These are phyloP conservation scores for Temnothorax unifasciatus DNA, from an alignment of 2,888 invertebrate genomes.

Conservation along the genomic window DNA sequence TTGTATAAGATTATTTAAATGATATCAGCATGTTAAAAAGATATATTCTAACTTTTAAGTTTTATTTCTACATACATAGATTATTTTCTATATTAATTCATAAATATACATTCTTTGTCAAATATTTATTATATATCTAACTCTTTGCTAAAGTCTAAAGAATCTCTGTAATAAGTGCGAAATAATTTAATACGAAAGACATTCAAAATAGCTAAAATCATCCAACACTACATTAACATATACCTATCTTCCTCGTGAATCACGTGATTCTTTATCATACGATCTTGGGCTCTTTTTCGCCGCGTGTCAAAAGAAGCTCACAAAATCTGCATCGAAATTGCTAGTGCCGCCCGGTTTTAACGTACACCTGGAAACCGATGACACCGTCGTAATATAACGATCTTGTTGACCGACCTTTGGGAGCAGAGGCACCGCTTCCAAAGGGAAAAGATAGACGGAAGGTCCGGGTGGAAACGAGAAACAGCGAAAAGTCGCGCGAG, in stretches of 20 bases:
- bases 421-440: slow-evolving; percentile 35
- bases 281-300: slow-evolving; percentile 23
- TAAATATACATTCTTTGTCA: background rate
- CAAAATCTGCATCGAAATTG: slow-evolving; percentile 77
- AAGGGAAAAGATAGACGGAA: slow-evolving; percentile 51
- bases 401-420: slow-evolving; percentile 62
- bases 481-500: slow-evolving; percentile 45
- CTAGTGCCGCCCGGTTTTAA: slow-evolving; percentile 66
- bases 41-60: background rate
- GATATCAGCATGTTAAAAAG: background rate
- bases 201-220: background rate
- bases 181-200: too few species aligned
- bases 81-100: background rate
- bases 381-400: slow-evolving; percentile 69
- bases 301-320: slow-evolving; percentile 66
- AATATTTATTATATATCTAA: background rate
- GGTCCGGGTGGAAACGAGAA: slow-evolving; percentile 26
- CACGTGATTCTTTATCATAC: slow-evolving; percentile 52
- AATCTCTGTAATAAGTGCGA: too few species aligned
- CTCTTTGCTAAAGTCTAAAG: background rate
- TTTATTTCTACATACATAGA: background rate
- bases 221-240: background rate
- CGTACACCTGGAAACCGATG: slow-evolving; percentile 63
- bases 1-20: background rate
- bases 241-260: slow-evolving; percentile 10